Evolutionary conservation across 2,888 invertebrate genomes (phyloP), one percentile per base, ranked within the genome.

Genomic region (Megastigmus dorsalis): DNA sequence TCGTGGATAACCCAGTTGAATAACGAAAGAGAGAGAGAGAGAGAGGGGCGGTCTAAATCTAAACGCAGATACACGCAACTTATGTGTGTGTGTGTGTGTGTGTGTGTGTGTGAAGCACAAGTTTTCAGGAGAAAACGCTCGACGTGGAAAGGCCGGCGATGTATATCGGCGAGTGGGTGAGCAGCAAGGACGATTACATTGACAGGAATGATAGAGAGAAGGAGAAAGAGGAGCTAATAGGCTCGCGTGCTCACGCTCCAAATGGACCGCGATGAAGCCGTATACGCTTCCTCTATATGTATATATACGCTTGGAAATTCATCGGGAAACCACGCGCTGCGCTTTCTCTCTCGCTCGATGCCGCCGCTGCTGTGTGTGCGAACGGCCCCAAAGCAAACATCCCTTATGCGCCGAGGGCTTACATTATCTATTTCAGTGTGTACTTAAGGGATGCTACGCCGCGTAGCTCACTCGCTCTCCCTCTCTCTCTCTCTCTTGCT

Each of bases 401-500:
- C 80, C 81, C 82, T 79, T 78, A 73, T 78, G 41, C 81, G 77
- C 81, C 78, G 77, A 78, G 77, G 80, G 83, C 84, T 84, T 81
- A 82, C 82, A 84, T 84, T 83, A 84, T 85, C 83, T 83, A 80
- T 82, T 84, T 83, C 82, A 78, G 48, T 81, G 83, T 84, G 82
- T 83, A 79, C 82, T 81, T 80, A 81, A 84, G 83, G 83, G 84
- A 84, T 82, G 79, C 80, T 80, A 79, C 74, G 75, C 76, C 48
- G 55, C 60, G 66, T 60, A 59, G 55, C 62, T 79, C 60, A 55
- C 69, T 79, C 48, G 60, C n/a, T n/a, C n/a, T n/a, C n/a, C n/a
- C n/a, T n/a, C n/a, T n/a, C n/a, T n/a, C n/a, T n/a, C n/a, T n/a
- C n/a, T n/a, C n/a, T n/a, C n/a, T n/a, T n/a, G n/a, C n/a, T n/a